phyloP scores from a whole-genome alignment of 1,140 invertebrate genomes.

The Harpegnathos saltator region DNA sequence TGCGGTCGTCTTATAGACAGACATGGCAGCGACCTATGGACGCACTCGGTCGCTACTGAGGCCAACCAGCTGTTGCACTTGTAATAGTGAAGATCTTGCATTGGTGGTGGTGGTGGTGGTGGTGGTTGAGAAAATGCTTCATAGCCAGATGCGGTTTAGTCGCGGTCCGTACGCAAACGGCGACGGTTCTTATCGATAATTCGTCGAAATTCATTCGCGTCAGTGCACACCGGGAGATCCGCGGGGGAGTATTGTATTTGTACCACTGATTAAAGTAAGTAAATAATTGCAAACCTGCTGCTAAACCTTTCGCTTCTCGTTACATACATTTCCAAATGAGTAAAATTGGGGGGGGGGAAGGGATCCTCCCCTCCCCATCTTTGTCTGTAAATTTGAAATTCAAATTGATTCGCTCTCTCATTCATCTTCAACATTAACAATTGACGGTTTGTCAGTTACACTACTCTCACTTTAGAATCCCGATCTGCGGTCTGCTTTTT shows the following conservation, averaged over 20 bases:
- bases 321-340: background rate
- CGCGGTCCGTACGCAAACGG: conserved; percentile 38
- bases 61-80: background rate
- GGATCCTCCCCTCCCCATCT: no score
- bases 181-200: conserved; percentile 20
- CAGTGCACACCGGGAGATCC: background rate
- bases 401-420: no score
- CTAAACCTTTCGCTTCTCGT: no score
- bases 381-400: no score
- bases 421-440: no score
- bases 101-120: conserved; percentile 33
- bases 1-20: conserved; percentile 38
- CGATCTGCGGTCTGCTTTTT: no score
- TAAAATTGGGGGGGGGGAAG: background rate
- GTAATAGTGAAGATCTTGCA: conserved; percentile 25
- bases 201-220: conserved; percentile 2
- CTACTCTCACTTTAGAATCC: no score
- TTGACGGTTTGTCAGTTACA: no score
- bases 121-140: conserved; percentile 6
- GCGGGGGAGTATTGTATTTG: background rate
- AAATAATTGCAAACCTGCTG: background rate
- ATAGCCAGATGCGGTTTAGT: conserved; percentile 54
- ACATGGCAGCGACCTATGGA: background rate
- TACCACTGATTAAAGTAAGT: background rate
- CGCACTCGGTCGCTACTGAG: background rate